These are phyloP conservation scores for Cavia aperea DNA, from an alignment of 2,113 vertebrate species.

Conservation along the genomic window DNA sequence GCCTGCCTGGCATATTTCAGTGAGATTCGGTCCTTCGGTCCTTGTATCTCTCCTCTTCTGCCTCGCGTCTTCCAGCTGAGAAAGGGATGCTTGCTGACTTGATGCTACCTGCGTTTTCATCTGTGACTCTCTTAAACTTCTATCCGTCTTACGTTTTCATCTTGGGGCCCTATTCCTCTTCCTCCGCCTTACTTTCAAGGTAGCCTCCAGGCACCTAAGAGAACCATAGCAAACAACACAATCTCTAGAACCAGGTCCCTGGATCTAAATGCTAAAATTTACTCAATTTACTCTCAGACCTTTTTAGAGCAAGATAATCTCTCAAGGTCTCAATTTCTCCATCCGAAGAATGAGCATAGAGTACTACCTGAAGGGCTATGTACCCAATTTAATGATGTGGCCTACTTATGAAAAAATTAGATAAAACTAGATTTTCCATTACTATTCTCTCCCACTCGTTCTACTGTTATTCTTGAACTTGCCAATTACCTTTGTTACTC, in stretches of 20 bases:
- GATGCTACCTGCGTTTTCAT: neutral
- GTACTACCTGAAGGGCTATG: neutral
- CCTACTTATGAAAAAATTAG: neutral
- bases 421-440: neutral
- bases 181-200: neutral
- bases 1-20: neutral
- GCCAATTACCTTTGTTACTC: neutral
- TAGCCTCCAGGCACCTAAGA: neutral
- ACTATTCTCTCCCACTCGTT: neutral
- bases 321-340: neutral
- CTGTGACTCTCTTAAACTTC: neutral
- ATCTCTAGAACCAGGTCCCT: neutral
- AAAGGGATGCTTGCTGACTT: neutral
- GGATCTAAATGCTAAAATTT: neutral
- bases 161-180: neutral
- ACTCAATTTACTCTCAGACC: neutral
- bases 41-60: neutral
- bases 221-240: neutral
- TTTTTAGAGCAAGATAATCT: neutral
- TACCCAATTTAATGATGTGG: neutral
- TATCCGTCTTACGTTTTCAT: neutral
- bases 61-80: neutral
- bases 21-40: neutral
- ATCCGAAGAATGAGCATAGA: neutral
- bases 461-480: constrained; percentile 4